Evolutionary conservation across 53 echinoderm and acorn worm genomes (phyloP).

Genomic region (Crossaster papposus): DNA sequence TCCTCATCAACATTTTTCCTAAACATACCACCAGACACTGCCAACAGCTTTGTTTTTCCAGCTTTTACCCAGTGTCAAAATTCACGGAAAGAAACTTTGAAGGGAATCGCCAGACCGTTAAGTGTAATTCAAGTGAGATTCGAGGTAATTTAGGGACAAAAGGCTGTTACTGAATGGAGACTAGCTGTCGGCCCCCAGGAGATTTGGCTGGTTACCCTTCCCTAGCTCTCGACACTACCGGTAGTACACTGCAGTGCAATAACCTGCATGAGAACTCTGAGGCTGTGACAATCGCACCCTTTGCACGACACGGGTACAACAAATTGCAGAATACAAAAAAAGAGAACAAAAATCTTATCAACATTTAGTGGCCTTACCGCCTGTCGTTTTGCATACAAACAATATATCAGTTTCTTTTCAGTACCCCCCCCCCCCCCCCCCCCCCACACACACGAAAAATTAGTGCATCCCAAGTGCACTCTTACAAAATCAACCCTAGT

Average conservation of each 20-base stretch:
- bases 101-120: slow-evolving; percentile 23
- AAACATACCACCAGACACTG: neutral
- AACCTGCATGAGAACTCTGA: slow-evolving; percentile 8
- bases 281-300: neutral
- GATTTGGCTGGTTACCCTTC: slow-evolving; percentile 9
- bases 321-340: neutral
- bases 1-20: neutral
- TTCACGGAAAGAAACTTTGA: slow-evolving; percentile 17
- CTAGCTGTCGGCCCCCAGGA: slow-evolving; percentile 35
- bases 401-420: no score
- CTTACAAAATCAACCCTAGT: no score
- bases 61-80: slow-evolving; percentile 9
- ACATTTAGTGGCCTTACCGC: no score
- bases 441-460: no score
- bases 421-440: no score
- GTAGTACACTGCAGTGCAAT: slow-evolving; percentile 23
- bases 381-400: no score
- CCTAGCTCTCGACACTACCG: no score
- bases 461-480: no score
- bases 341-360: neutral
- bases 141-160: slow-evolving; percentile 35
- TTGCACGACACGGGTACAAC: neutral
- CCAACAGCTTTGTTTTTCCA: neutral
- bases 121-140: slow-evolving; percentile 35
- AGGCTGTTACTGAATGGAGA: slow-evolving; percentile 24